Percentiles rank a stretch among this genome's conserved stretches.
Conservation (phyloP, 2,888 invertebrate species). For the Cephus spinipes region DNA sequence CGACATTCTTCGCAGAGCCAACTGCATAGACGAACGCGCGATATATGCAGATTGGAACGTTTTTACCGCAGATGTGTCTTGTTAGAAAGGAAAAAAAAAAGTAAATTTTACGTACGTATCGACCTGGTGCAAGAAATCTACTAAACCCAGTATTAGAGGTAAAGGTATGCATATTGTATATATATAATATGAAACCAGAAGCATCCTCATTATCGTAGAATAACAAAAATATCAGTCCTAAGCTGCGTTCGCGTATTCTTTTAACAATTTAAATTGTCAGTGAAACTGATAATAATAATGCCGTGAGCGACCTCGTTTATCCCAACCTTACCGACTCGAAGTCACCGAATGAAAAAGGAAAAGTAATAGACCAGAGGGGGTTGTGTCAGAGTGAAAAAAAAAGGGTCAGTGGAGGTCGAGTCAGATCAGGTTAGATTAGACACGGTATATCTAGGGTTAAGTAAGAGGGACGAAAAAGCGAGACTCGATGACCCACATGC, state of each 20-base stretch:
- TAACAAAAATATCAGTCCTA: background rate
- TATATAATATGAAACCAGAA: background rate
- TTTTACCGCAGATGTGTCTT: background rate
- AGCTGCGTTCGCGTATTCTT: background rate
- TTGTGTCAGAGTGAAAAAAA: background rate
- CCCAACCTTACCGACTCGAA: background rate
- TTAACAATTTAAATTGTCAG: background rate
- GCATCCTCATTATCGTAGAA: background rate
- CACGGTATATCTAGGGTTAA: background rate
- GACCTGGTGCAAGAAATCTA: background rate
- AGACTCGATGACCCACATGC: constrained; percentile 11
- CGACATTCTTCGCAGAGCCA: background rate
- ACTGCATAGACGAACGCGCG: background rate
- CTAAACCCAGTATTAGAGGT: background rate
- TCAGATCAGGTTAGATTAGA: background rate
- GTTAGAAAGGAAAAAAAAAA: background rate
- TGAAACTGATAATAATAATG: background rate
- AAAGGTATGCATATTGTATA: background rate
- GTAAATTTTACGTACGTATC: background rate
- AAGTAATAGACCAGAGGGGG: background rate
- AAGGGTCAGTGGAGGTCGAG: background rate
- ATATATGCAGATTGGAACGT: background rate
- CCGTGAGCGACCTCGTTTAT: background rate
- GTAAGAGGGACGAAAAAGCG: background rate
- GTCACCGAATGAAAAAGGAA: background rate